Evolutionary conservation across 2,797 vertebrate genomes (phyloP).

Genomic region (Euphonia xanthogaster): DNA sequence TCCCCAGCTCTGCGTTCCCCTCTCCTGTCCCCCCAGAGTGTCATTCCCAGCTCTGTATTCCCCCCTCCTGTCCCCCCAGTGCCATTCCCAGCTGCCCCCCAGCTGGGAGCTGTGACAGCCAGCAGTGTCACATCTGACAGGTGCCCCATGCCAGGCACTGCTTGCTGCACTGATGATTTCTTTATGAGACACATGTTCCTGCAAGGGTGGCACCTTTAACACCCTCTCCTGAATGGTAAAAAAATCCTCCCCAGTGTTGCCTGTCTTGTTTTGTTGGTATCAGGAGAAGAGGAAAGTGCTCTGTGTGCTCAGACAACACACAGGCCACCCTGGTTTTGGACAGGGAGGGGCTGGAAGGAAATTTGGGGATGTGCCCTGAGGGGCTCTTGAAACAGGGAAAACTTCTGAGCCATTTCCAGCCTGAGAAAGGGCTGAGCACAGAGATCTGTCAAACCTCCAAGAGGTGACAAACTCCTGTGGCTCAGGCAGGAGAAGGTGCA

Average conservation of each 20-base stretch:
- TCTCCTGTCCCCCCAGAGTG: no score
- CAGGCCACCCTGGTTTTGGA: not conserved
- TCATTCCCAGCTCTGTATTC: no score
- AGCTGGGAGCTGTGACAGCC: not conserved
- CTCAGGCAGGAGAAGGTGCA: not conserved
- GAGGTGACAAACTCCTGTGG: not conserved
- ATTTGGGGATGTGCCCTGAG: not conserved
- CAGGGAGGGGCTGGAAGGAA: no score
- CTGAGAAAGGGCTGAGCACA: not conserved
- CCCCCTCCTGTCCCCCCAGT: no score
- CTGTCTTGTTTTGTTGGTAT: not conserved
- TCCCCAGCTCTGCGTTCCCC: not conserved
- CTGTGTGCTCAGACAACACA: rapidly evolving
- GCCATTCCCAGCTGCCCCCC: not conserved
- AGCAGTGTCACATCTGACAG: rapidly evolving
- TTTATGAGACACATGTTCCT: not conserved
- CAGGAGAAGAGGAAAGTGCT: not conserved
- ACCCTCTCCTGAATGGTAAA: not conserved
- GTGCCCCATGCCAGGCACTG: not conserved
- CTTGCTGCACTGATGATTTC: not conserved
- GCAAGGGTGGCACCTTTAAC: not conserved
- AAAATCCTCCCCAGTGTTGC: not conserved
- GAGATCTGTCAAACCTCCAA: not conserved
- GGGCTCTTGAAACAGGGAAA: not conserved
- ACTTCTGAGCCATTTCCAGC: not conserved